phyloP scores from a whole-genome alignment of 2,888 invertebrate species.

The Drosophila cognata region DNA sequence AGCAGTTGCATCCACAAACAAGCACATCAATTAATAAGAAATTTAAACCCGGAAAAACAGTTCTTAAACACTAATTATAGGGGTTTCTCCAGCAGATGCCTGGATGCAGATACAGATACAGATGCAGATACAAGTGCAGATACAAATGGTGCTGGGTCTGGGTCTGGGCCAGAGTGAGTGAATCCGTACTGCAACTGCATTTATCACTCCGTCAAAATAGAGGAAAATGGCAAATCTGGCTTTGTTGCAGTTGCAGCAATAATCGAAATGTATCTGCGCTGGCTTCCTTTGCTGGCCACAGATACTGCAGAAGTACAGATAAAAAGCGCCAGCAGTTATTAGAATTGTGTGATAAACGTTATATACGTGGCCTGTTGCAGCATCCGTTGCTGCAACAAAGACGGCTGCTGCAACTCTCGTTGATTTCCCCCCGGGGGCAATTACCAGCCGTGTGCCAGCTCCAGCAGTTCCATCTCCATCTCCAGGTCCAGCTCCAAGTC shows the following conservation, averaged over 20 bases:
- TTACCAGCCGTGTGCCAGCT: constrained; percentile 45
- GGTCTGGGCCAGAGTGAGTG: constrained; percentile 16
- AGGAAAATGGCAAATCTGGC: constrained; percentile 25
- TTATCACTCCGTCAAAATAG: constrained; percentile 50
- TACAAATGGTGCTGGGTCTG: constrained; percentile 26
- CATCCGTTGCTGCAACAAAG: constrained; percentile 41
- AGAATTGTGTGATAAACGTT: constrained; percentile 68
- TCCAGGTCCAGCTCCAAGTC: constrained; percentile 6
- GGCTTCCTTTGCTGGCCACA: constrained; percentile 40
- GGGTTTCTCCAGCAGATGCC: constrained; percentile 39
- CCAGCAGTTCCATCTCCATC: constrained; percentile 14
- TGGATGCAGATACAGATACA: constrained; percentile 29
- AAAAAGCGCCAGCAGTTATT: constrained; percentile 61
- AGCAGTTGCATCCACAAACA: constrained; percentile 30
- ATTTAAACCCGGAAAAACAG: constrained; percentile 65
- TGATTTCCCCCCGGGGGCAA: constrained; percentile 67
- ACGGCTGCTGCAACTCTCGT: constrained; percentile 35
- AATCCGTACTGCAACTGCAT: constrained; percentile 46
- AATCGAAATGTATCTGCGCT: constrained; percentile 54
- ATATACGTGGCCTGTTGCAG: constrained; percentile 47
- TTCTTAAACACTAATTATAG: constrained; percentile 61
- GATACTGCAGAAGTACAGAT: constrained; percentile 15
- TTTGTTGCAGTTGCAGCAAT: constrained; percentile 17
- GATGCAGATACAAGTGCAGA: constrained; percentile 30
- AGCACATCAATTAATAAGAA: constrained; percentile 56